phyloP scores from a whole-genome alignment of 2,113 vertebrate genomes.

The Tetrax tetrax region DNA sequence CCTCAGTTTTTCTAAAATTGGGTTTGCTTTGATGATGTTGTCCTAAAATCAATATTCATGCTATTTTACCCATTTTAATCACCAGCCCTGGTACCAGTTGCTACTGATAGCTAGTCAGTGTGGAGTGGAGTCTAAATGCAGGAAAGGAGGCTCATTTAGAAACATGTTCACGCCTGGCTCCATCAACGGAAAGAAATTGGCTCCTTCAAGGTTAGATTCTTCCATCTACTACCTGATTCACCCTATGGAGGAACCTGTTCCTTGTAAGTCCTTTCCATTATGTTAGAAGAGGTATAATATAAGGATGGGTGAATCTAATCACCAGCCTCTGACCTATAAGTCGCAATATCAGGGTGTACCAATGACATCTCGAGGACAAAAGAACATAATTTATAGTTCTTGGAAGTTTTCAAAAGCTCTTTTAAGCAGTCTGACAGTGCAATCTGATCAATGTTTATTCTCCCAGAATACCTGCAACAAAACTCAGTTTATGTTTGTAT shows the following conservation, averaged over 20 bases:
- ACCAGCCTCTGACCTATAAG: neutral
- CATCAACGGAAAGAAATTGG: fast-evolving
- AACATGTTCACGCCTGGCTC: fast-evolving
- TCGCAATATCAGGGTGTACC: neutral
- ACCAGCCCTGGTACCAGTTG: neutral
- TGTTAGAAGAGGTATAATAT: neutral
- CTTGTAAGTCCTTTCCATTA: neutral
- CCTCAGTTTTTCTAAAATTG: neutral
- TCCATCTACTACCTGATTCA: neutral
- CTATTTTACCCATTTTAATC: neutral
- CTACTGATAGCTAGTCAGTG: neutral
- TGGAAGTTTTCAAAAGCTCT: neutral
- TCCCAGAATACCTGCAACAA: neutral
- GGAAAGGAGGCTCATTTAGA: neutral
- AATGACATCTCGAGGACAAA: fast-evolving
- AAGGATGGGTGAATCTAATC: neutral
- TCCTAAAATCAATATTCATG: neutral
- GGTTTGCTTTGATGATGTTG: neutral
- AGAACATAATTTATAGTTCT: fast-evolving
- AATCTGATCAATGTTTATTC: neutral
- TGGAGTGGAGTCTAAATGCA: neutral
- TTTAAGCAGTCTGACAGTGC: neutral
- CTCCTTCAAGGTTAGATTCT: neutral
- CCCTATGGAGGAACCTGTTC: neutral
- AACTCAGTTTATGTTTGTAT: neutral